phyloP scores from a whole-genome alignment of 2,797 vertebrate genomes.

The Syngnathus acus region DNA sequence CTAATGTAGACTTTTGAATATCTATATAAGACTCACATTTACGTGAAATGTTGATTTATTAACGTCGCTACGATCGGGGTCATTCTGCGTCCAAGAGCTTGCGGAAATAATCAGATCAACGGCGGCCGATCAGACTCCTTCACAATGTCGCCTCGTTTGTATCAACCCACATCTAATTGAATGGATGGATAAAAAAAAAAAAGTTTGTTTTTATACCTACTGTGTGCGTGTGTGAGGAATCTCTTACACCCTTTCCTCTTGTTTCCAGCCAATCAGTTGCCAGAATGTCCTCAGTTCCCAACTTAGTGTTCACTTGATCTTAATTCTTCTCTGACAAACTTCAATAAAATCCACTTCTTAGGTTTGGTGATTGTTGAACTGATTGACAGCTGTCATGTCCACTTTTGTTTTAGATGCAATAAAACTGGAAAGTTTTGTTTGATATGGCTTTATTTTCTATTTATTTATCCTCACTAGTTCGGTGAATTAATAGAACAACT shows the following conservation, averaged over 20 bases:
- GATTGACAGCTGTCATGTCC: background rate
- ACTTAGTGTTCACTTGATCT: background rate
- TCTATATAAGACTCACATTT: background rate
- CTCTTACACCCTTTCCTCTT: background rate
- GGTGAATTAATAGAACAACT: too few relatives aligned
- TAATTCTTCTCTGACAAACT: background rate
- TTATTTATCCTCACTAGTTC: too few relatives aligned
- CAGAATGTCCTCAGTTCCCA: background rate
- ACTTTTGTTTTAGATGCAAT: background rate
- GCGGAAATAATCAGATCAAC: background rate
- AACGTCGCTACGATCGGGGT: background rate
- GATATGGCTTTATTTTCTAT: background rate
- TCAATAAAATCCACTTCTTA: conserved; percentile 1
- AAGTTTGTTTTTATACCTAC: background rate
- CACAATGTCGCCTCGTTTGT: background rate
- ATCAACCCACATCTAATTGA: background rate
- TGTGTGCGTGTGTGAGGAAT: background rate
- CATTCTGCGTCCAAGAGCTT: background rate
- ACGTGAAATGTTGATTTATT: background rate
- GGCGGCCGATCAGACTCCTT: background rate
- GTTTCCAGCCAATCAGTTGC: conserved; percentile 4
- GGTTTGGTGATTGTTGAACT: background rate
- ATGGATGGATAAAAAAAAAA: background rate
- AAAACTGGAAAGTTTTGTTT: too few relatives aligned
- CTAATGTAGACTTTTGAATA: background rate